These are phyloP conservation scores for Automeris io DNA, from an alignment of 2,888 invertebrate genomes.

Conservation along the genomic window DNA sequence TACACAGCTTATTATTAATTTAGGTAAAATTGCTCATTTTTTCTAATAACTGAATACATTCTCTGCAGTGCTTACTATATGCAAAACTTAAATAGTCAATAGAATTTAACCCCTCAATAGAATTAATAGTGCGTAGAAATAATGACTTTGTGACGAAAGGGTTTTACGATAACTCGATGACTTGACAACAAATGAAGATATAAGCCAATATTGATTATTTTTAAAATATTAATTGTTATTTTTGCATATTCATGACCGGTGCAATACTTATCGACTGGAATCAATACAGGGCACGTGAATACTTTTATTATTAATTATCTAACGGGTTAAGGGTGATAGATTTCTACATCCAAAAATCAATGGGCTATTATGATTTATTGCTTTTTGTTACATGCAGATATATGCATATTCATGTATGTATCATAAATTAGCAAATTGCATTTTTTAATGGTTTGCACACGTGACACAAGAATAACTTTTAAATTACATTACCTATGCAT, in stretches of 20 bases:
- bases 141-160: slow-evolving; percentile 6
- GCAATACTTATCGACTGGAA: slow-evolving; percentile 16
- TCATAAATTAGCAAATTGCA: slow-evolving; percentile 36
- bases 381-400: slow-evolving; percentile 13
- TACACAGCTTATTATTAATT: too few species aligned
- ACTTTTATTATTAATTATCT: slow-evolving; percentile 16
- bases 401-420: slow-evolving; percentile 61
- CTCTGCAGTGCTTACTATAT: too few species aligned
- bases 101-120: not conserved
- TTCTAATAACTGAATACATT: too few species aligned
- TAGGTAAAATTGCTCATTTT: too few species aligned
- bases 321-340: slow-evolving; percentile 26
- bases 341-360: slow-evolving; percentile 25
- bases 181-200: slow-evolving; percentile 40
- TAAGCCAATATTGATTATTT: slow-evolving; percentile 54
- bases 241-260: slow-evolving; percentile 67
- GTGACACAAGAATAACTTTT: slow-evolving; percentile 11
- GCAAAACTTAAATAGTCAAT: too few species aligned
- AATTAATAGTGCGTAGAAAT: slow-evolving; percentile 3
- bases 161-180: slow-evolving; percentile 43
- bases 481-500: too few species aligned
- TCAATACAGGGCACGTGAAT: not conserved
- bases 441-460: slow-evolving; percentile 13
- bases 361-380: slow-evolving; percentile 16
- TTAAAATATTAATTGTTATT: slow-evolving; percentile 64